phyloP scores from a whole-genome alignment of 1,140 invertebrate genomes.

The Zaprionus nigranus region DNA sequence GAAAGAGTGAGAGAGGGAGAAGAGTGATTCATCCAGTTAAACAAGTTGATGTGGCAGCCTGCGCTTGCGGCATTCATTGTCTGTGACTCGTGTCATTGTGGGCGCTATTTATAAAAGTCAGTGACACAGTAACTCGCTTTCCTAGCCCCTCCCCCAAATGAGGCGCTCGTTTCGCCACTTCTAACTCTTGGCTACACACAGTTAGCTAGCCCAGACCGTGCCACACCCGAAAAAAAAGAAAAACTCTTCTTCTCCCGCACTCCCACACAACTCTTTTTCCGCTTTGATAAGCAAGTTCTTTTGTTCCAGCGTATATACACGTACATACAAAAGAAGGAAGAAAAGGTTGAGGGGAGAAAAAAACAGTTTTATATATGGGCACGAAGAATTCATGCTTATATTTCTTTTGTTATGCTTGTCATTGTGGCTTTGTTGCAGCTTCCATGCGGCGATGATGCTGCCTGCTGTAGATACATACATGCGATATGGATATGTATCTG shows the following conservation, averaged over 20 bases:
- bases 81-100: constrained; percentile 72
- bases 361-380: constrained; percentile 64
- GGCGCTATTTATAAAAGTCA: constrained; percentile 81
- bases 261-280: constrained; percentile 70
- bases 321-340: constrained; percentile 11
- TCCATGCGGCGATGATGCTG: constrained; percentile 19
- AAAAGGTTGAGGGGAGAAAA: not conserved
- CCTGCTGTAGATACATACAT: constrained; percentile 55
- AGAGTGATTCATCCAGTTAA: constrained; percentile 9
- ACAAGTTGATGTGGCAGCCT: constrained; percentile 29
- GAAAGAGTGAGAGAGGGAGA: constrained; percentile 8
- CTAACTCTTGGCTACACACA: constrained; percentile 52
- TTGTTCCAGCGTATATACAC: constrained; percentile 60
- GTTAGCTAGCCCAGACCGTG: not conserved
- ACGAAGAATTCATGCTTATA: constrained; percentile 63
- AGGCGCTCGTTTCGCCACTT: constrained; percentile 69
- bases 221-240: not conserved
- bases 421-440: constrained; percentile 61
- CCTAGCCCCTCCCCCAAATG: constrained; percentile 29
- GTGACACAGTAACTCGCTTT: constrained; percentile 78
- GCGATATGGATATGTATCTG: constrained; percentile 64
- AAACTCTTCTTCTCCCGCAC: not conserved
- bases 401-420: constrained; percentile 70
- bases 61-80: constrained; percentile 50
- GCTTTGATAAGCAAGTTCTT: constrained; percentile 80